Base-by-base conservation (phyloP, 2,797 vertebrate genomes). In the Astyanax mexicanus region DNA sequence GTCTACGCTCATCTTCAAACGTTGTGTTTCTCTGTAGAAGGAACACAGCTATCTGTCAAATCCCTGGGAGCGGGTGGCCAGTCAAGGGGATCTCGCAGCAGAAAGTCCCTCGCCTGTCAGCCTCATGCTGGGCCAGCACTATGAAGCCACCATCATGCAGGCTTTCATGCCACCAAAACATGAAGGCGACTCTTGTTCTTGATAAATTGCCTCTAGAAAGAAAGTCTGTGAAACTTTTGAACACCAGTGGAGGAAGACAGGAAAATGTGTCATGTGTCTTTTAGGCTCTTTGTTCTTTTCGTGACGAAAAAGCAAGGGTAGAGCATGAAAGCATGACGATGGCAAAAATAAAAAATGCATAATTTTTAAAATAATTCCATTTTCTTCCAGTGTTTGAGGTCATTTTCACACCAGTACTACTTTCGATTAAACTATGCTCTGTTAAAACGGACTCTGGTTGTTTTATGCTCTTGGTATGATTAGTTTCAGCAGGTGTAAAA, bases 31-130 rank as follows among this genome's bases (percentile, higher is more conserved):
- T 74, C 79, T 73, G 57, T 7, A 69, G 66, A 58, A 75, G 81
- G 82, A 73, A 82, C 81, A 77, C 45, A 58, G 68, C 78, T 82
- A 72, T 86, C 84, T 86, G 84, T 85, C 83, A 82, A 79, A 62
- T 54, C 73, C 65, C 80, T 67, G 75, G 67, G 79, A 74, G 60
- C 80, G 84, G 78, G 81, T 79, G 82, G 80, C 74, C 81, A 85
- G 85, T 82, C 80, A 87, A 82, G 85, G 85, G 80, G 67, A 90
- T 81, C 85, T 80, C 69, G 72, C 75, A 80, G 77, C 78, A 74
- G 82, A 80, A 71, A 80, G 80, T 70, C 73, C 54, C 80, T 82
- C 68, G 69, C 79, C 86, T 81, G 85, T 85, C 84, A 83, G 71
- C 78, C 78, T 79, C 87, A 84, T 77, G 80, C 81, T 65, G 74